Conservation (phyloP, 2,113 vertebrate genomes). For the Cyanocitta stelleri region DNA sequence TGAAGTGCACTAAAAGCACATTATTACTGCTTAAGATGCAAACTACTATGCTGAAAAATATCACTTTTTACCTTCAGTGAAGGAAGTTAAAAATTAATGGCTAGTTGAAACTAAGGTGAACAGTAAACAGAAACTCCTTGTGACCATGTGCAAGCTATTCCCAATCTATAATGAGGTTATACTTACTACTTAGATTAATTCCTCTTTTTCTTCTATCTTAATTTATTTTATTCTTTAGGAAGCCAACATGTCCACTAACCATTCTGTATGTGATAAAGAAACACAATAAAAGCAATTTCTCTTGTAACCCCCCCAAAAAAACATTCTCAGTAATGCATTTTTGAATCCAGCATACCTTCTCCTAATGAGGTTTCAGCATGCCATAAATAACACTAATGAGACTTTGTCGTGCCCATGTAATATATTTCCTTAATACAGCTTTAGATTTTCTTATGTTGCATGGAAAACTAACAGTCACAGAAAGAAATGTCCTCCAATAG, state of each 20-base stretch:
- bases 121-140: slow-evolving; percentile 65
- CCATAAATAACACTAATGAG: slow-evolving; percentile 86
- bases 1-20: slow-evolving; percentile 72
- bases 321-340: slow-evolving; percentile 75
- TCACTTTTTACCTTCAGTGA: slow-evolving; percentile 57
- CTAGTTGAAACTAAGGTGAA: slow-evolving; percentile 45
- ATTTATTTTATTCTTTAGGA: slow-evolving; percentile 75
- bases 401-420: slow-evolving; percentile 77
- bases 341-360: slow-evolving; percentile 78
- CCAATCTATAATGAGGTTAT: slow-evolving; percentile 49
- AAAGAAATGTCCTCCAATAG: slow-evolving; percentile 71
- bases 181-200: slow-evolving; percentile 71
- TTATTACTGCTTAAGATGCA: slow-evolving; percentile 76
- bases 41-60: slow-evolving; percentile 74
- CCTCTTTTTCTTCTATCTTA: slow-evolving; percentile 69
- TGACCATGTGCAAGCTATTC: slow-evolving; percentile 49
- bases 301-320: slow-evolving; percentile 48
- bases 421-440: slow-evolving; percentile 82
- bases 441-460: slow-evolving; percentile 74
- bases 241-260: slow-evolving; percentile 70
- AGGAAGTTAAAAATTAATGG: slow-evolving; percentile 71
- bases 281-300: slow-evolving; percentile 79
- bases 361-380: slow-evolving; percentile 81
- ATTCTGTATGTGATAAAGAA: slow-evolving; percentile 74
- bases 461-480: slow-evolving; percentile 73